Evolutionary conservation across 2,888 invertebrate species (phyloP), one percentile per base, ranked within the genome.

Genomic region (Drosophila barbarae): DNA sequence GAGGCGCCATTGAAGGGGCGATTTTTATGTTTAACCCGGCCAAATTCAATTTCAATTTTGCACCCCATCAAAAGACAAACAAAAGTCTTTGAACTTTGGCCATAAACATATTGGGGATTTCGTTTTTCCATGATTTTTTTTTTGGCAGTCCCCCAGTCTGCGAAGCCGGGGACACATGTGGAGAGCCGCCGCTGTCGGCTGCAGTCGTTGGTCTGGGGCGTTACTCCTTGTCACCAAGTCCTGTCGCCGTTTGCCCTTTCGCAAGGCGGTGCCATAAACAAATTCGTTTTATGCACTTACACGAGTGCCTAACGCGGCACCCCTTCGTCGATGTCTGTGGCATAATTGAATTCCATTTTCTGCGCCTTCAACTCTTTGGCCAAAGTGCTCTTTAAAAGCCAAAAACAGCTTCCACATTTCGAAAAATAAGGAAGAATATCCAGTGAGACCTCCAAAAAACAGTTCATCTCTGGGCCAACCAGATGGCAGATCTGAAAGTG

Each of bases 1-100:
- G 39, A 8, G 34, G 13, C 12, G 2, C 46, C 30, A 46, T 35
- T 9, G 9, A 15, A 21, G n/a, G 18, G 35, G 21, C 41, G 35
- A 23, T 23, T 35, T 55, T 50, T 68, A 42, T 53, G 67, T 56
- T 63, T 63, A 58, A 51, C 54, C 54, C 47, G 47, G 49, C 58
- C 64, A 72, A 84, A 79, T 78, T 84, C 84, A 78, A 84, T 76
- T 84, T 78, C 82, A 81, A 79, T 79, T 79, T 84, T 76, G 80
- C 79, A 82, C 85, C 83, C 80, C 79, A 76, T 74, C 83, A 82
- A 76, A 81, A 76, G 84, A 69, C 81, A 78, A 84, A 81, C 78
- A 84, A 76, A 82, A 81, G 81, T 83, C 81, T 81, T 81, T 81
- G 85, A 81, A 81, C 85, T 81, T 61, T 80, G 72, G 66, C 72